Evolutionary conservation across 2,113 vertebrate genomes (phyloP), one percentile per base, ranked within the genome.

Genomic region (Lates calcarifer): DNA sequence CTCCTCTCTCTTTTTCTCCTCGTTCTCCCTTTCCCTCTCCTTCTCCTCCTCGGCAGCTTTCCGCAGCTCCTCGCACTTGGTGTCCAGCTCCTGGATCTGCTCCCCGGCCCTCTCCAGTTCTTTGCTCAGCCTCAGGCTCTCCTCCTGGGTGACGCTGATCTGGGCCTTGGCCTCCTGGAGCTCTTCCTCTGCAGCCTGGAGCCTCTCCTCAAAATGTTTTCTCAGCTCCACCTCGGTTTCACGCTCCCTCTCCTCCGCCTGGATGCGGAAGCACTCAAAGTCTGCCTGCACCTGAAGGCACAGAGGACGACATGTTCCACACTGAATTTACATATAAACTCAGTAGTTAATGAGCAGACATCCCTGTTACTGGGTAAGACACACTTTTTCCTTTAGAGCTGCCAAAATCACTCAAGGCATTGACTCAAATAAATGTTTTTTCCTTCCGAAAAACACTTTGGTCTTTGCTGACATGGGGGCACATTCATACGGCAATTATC

Each of bases 91-190:
- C 79, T 83, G 92, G 82, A 95, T 95, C 87, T 95, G 90, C 0
- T 83, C 90, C 22, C 80, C 90, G 1, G 95, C 91, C 47, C 95
- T 95, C 69, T 94, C 94, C 77, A 95, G 89, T 57, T 96, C 92
- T 65, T 91, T 92, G 80, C 93, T 82, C 63, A 95, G 63, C 20
- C 76, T 87, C 58, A 84, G 81, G 49, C 84, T 93, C 82, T 96
- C 95, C 28, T 95, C 94, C 77, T 92, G 93, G 45, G 90, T 35
- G 60, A 65, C 61, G n/a, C 83, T 57, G 61, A 94, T 83, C 61
- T 82, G 85, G 56, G 87, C 77, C 81, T 90, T 89, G 83, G 89
- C 91, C 71, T 92, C 90, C 84, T 79, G 90, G 62, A 94, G 90
- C 73, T 89, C 90, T 62, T 90, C 93, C 78, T 94, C 92, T 1